Evolutionary conservation across 1,140 invertebrate species (phyloP).

Genomic region (Pantala flavescens): DNA sequence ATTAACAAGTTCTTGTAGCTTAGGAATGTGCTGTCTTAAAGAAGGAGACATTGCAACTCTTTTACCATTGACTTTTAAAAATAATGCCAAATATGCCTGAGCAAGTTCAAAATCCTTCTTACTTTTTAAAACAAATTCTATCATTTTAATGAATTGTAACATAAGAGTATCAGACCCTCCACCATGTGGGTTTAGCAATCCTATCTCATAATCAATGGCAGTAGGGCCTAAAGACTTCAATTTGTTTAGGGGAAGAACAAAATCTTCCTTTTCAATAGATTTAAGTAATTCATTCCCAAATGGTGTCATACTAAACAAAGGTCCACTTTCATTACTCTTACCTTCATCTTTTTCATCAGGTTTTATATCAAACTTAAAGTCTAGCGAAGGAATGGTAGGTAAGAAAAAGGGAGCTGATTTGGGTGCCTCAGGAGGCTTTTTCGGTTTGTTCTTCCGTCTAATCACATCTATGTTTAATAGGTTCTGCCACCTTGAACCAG

Average conservation of each 20-base stretch:
- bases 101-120: slow-evolving; percentile 84
- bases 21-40: slow-evolving; percentile 45
- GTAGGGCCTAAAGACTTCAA: slow-evolving; percentile 77
- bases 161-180: slow-evolving; percentile 58
- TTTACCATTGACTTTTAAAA: slow-evolving; percentile 74
- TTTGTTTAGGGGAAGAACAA: slow-evolving; percentile 49
- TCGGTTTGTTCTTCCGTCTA: slow-evolving; percentile 85
- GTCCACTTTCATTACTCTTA: neutral
- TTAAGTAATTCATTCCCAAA: neutral
- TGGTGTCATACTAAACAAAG: neutral
- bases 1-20: slow-evolving; percentile 46
- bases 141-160: slow-evolving; percentile 67
- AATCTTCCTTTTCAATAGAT: slow-evolving; percentile 33
- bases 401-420: slow-evolving; percentile 91
- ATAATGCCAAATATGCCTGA: slow-evolving; percentile 83
- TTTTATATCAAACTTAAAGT: slow-evolving; percentile 68
- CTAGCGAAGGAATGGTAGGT: slow-evolving; percentile 74
- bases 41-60: slow-evolving; percentile 44
- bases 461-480: slow-evolving; percentile 83
- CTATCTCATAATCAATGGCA: slow-evolving; percentile 81
- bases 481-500: slow-evolving; percentile 87
- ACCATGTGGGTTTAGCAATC: slow-evolving; percentile 58
- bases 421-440: slow-evolving; percentile 63
- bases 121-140: slow-evolving; percentile 58
- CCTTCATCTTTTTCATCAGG: slow-evolving; percentile 26